phyloP scores from a whole-genome alignment of 2,888 invertebrate genomes.

The Syritta pipiens region DNA sequence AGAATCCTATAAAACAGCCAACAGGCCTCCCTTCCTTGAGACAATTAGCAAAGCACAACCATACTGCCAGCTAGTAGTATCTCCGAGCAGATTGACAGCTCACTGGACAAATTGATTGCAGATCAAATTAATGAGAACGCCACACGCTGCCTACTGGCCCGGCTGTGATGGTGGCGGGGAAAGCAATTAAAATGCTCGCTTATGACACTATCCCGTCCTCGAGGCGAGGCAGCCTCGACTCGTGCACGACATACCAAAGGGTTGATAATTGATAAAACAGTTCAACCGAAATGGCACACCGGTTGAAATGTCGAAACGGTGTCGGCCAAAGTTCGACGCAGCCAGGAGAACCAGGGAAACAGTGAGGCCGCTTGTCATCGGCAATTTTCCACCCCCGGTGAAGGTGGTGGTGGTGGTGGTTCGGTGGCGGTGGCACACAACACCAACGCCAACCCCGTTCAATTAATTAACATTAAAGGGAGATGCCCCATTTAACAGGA shows the following conservation, averaged over 20 bases:
- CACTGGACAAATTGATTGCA: constrained; percentile 52
- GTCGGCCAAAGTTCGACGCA: not conserved
- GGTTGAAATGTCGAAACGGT: constrained; percentile 9
- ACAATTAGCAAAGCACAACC: constrained; percentile 22
- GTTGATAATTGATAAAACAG: constrained; percentile 53
- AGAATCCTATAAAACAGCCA: constrained; percentile 12
- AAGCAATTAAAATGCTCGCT: constrained; percentile 59
- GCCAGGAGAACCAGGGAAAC: not conserved
- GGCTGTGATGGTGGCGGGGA: constrained; percentile 2
- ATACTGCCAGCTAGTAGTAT: not conserved
- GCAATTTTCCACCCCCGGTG: constrained; percentile 30
- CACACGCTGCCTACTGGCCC: not conserved
- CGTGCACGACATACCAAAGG: not conserved
- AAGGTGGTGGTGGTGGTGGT: no score
- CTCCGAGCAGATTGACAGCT: constrained; percentile 39
- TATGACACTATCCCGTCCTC: constrained; percentile 27
- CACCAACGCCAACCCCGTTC: not conserved
- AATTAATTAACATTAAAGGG: constrained; percentile 56
- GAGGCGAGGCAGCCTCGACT: not conserved
- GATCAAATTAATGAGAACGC: constrained; percentile 47
- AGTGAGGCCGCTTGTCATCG: constrained; percentile 2
- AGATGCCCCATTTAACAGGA: constrained; percentile 27
- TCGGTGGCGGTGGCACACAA: constrained; percentile 6
- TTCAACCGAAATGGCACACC: constrained; percentile 45
- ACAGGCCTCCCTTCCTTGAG: constrained; percentile 27